Percentiles rank a stretch among this genome's conserved stretches.
phyloP scores from a whole-genome alignment of 2,113 vertebrate genomes.

The Hippocampus zosterae region DNA sequence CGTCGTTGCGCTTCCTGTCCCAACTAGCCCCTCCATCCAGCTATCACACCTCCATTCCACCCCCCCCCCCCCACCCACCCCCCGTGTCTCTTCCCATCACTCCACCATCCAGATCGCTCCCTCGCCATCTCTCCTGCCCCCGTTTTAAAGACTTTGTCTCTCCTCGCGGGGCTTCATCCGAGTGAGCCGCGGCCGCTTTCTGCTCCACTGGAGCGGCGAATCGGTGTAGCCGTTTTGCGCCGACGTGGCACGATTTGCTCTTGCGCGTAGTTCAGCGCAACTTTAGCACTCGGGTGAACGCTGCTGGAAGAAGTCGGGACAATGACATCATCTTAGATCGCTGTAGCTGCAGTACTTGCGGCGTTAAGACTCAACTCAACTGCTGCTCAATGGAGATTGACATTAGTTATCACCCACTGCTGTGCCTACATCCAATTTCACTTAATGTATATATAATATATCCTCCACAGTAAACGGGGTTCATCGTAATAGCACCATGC shows the following conservation, averaged over 20 bases:
- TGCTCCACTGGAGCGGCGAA: background rate
- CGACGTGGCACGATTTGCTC: background rate
- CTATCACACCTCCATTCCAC: background rate
- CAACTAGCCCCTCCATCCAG: background rate
- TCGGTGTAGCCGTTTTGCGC: background rate
- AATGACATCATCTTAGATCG: background rate
- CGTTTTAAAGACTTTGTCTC: background rate
- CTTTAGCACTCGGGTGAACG: background rate
- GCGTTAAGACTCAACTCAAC: too few relatives aligned
- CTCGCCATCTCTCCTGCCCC: background rate
- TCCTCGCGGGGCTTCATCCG: background rate
- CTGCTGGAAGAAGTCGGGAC: background rate
- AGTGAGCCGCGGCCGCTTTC: background rate
- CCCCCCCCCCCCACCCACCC: too few relatives aligned
- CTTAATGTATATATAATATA: too few relatives aligned
- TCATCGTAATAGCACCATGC: background rate
- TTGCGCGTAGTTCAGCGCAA: background rate
- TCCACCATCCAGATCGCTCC: conserved; percentile 1
- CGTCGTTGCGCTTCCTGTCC: background rate
- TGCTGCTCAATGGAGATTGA: too few relatives aligned
- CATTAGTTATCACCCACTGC: too few relatives aligned
- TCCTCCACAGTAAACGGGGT: too few relatives aligned
- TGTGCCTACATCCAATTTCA: too few relatives aligned
- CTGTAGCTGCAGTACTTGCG: too few relatives aligned
- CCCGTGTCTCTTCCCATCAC: background rate